Evolutionary conservation across 1,140 invertebrate species (phyloP), one percentile per base, ranked within the genome.

Genomic region (Dreissena rostriformis): DNA sequence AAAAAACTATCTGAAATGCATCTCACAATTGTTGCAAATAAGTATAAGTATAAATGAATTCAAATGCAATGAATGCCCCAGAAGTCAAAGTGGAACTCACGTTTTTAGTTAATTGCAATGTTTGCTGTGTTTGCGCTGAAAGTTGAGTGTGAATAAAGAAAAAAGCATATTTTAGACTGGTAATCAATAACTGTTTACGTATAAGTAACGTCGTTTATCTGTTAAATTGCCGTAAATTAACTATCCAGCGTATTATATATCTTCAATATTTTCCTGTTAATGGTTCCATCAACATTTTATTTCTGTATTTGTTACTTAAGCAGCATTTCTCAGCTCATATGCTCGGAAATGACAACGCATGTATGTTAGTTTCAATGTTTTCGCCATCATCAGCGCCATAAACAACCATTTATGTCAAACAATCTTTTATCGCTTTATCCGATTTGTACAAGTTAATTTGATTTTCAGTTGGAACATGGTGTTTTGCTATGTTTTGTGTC

Each of bases 351-450:
- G 26, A 67, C 17, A 66, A 79, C 73, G 55, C 73, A 72, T 72
- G 71, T 73, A 53, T 73, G 71, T 72, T 81, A 81, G 65, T 81
- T 73, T 81, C 55, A 73, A 65, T 61, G 72, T 73, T 51, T 39
- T 19, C 49, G 55, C 52, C 79, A 72, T 73, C 53, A 81, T 51
- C 26, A 51, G n/a, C 55, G 53, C 51, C 53, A 81, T 81, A 81
- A 81, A 81, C 63, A 63, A 73, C 52, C 79, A 81, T 81, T 61
- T 63, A 53, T 61, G 79, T 73, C 79, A 52, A 49, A 72, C 71
- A 81, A 73, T 81, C 68, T 72, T 81, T 81, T 81, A 72, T 81
- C 79, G 73, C 79, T 63, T 65, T 81, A 81, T 81, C 79, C 79
- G 67, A 73, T 81, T 72, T 81, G 79, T 81, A 65, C 63, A 70